Evolutionary conservation across 2,797 vertebrate species (phyloP).

Genomic region (Cynodonichthys magdalenae): DNA sequence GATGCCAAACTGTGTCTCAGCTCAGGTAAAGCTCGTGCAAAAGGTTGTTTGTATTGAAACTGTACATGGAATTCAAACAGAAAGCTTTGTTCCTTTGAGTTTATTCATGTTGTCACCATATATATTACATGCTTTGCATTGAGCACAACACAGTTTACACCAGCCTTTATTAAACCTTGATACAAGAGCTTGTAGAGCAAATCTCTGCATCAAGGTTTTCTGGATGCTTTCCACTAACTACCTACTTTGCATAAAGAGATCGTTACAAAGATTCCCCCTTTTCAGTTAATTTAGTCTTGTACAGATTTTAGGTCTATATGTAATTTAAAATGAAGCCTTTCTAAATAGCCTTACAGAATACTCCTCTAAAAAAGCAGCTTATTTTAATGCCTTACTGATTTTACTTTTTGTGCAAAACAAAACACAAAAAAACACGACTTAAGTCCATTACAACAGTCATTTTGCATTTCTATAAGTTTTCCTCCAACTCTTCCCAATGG

Average conservation of each 20-base stretch:
- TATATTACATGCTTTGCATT: background rate
- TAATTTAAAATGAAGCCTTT: too few species aligned
- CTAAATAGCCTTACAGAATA: too few species aligned
- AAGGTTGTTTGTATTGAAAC: background rate
- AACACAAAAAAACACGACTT: too few species aligned
- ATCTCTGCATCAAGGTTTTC: background rate
- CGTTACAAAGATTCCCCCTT: too few species aligned
- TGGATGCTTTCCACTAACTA: too few species aligned
- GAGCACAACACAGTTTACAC: background rate
- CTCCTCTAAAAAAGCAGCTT: conserved; percentile 24
- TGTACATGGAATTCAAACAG: background rate
- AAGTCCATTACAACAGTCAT: too few species aligned
- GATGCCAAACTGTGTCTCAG: background rate
- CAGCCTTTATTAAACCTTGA: too few species aligned
- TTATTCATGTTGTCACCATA: background rate
- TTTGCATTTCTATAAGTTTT: too few species aligned
- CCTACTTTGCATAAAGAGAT: too few species aligned
- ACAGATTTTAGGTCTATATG: too few species aligned
- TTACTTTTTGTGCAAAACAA: too few species aligned
- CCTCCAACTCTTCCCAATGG: conserved; percentile 25
- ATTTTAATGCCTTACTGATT: conserved; percentile 7
- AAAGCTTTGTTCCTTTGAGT: background rate
- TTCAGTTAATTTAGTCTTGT: too few species aligned
- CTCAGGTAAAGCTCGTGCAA: conserved; percentile 7
- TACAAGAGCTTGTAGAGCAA: background rate